A percentile compares a stretch with the other conserved stretches of the same genome.
Evolutionary conservation across 23 tunicate genomes (phyloP).

Genomic region (Trididemnum miniatum): DNA sequence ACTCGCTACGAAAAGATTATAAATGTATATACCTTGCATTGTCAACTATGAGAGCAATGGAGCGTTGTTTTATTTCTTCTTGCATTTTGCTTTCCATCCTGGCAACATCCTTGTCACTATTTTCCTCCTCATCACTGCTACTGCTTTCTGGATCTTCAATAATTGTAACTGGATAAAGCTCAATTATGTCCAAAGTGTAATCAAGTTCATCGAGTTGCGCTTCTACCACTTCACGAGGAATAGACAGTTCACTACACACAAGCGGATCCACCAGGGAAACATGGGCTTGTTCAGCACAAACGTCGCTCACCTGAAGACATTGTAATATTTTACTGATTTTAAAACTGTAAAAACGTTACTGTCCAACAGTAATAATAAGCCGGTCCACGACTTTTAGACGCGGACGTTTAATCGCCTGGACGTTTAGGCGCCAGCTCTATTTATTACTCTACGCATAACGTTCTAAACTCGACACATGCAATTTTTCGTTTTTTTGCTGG

Average conservation of each 20-base stretch:
- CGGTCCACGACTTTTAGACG: neutral
- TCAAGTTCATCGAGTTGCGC: conserved; percentile 87
- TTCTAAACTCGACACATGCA: too few relatives aligned
- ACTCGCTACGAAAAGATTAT: too few relatives aligned
- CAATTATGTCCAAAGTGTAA: conserved; percentile 71
- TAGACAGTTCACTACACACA: conserved; percentile 47
- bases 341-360: too few relatives aligned
- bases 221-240: conserved; percentile 65
- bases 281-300: conserved; percentile 80
- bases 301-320: conserved; percentile 61
- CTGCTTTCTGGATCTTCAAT: conserved; percentile 39
- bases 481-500: too few relatives aligned
- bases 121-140: conserved; percentile 56
- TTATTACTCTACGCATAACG: too few relatives aligned
- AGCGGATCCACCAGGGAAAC: conserved; percentile 70
- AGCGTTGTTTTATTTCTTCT: conserved; percentile 32
- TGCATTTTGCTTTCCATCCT: conserved; percentile 32
- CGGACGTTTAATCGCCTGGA: neutral
- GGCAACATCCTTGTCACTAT: neutral
- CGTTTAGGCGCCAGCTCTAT: neutral
- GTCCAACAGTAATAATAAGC: too few relatives aligned
- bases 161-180: conserved; percentile 67
- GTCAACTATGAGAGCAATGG: conserved; percentile 53
- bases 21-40: conserved; percentile 59
- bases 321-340: too few relatives aligned